A percentile compares a stretch with the other conserved stretches of the same genome.
Evolutionary conservation across 2,113 vertebrate genomes (phyloP).

Genomic region (Centropristis striata): DNA sequence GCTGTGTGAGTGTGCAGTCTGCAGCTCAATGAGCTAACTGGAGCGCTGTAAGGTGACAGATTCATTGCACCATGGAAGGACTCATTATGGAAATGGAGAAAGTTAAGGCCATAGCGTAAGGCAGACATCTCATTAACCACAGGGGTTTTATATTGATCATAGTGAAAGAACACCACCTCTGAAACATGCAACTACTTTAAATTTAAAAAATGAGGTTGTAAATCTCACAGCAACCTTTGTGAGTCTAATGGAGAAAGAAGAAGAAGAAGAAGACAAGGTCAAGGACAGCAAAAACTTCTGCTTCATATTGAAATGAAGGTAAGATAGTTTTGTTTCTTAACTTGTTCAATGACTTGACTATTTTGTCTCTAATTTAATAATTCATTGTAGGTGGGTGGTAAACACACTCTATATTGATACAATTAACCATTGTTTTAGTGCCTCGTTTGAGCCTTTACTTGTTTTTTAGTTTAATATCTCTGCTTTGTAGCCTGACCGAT

Average conservation of each 20-base stretch:
- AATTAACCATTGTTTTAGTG: no score
- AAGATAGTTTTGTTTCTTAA: no score
- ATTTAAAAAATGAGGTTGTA: not conserved
- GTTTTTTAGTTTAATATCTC: no score
- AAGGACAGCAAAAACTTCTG: not conserved
- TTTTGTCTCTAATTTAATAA: no score
- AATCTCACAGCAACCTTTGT: not conserved
- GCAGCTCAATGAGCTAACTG: not conserved
- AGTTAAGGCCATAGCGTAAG: not conserved
- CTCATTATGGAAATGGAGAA: constrained; percentile 29
- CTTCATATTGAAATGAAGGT: not conserved
- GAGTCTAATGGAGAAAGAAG: not conserved
- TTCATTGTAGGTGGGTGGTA: no score
- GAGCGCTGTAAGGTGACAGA: constrained; percentile 3
- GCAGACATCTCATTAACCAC: constrained; percentile 25
- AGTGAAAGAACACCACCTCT: not conserved
- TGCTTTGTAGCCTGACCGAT: no score
- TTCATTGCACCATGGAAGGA: not conserved
- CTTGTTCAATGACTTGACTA: no score
- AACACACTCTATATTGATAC: no score
- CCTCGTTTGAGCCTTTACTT: no score
- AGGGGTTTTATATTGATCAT: constrained; percentile 29
- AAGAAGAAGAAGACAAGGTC: not conserved
- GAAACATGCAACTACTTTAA: not conserved
- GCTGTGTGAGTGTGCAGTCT: accelerated